A percentile compares a stretch with the other conserved stretches of the same genome.
phyloP scores from a whole-genome alignment of 1,140 invertebrate species.

The Aleiodes sp. region DNA sequence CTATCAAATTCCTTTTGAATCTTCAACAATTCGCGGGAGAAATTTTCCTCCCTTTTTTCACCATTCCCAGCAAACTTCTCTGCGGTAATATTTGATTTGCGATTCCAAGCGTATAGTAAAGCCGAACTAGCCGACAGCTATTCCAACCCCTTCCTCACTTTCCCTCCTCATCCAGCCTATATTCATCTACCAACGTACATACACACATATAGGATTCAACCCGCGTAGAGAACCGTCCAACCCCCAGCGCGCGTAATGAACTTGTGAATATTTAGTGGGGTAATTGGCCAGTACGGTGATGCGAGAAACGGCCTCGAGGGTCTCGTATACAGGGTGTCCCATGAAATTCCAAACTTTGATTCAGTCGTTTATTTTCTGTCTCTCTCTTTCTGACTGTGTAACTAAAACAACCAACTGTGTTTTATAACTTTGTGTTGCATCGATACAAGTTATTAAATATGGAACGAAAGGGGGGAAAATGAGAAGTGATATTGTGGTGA shows the following conservation, averaged over 20 bases:
- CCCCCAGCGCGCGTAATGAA: slow-evolving; percentile 64
- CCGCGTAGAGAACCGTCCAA: slow-evolving; percentile 41
- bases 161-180: slow-evolving; percentile 1
- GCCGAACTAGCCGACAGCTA: slow-evolving; percentile 2
- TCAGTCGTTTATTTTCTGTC: background rate
- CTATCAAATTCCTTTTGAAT: slow-evolving; percentile 8
- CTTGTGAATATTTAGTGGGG: slow-evolving; percentile 66
- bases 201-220: slow-evolving; percentile 11
- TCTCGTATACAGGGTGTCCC: slow-evolving; percentile 3
- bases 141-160: too few species aligned
- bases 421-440: background rate
- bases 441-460: background rate
- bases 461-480: background rate
- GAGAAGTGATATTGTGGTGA: too few species aligned
- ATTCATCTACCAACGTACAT: background rate
- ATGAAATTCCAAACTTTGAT: slow-evolving; percentile 19
- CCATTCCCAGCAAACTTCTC: background rate
- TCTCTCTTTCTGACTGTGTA: slow-evolving; percentile 23
- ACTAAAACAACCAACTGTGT: slow-evolving; percentile 18
- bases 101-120: background rate
- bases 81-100: slow-evolving; percentile 16
- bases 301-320: slow-evolving; percentile 24
- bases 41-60: too few species aligned
- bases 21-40: too few species aligned
- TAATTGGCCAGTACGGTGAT: slow-evolving; percentile 59